Percentiles rank a stretch among this genome's conserved stretches.
Evolutionary conservation across 2,113 vertebrate species (phyloP).

Genomic region (Xenopus tropicalis): DNA sequence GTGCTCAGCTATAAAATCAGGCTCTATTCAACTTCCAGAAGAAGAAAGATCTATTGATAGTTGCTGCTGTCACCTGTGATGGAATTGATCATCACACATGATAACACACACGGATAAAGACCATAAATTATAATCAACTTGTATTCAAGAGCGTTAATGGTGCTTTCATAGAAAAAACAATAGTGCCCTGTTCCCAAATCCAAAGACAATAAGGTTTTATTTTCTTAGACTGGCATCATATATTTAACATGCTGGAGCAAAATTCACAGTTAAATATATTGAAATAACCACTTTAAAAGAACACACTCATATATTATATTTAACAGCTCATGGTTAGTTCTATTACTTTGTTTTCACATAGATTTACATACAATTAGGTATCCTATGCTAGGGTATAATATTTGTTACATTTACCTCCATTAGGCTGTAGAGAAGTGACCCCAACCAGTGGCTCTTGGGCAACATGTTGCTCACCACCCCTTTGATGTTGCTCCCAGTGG

Average conservation of each 20-base stretch:
- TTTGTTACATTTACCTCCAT: too few relatives aligned
- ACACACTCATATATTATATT: background rate
- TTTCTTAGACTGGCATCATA: slow-evolving; percentile 12
- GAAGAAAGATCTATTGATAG: slow-evolving; percentile 41
- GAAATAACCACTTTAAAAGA: background rate
- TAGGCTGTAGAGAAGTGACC: too few relatives aligned
- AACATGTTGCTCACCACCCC: too few relatives aligned
- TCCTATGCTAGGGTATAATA: too few relatives aligned
- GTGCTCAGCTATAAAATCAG: slow-evolving; percentile 42
- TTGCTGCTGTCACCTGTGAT: slow-evolving; percentile 44
- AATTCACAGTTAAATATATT: slow-evolving; percentile 7
- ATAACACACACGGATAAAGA: slow-evolving; percentile 34
- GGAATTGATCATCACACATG: slow-evolving; percentile 41
- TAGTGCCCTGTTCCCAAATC: slow-evolving; percentile 36
- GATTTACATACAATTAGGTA: too few relatives aligned
- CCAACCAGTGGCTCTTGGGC: too few relatives aligned
- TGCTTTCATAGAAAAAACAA: slow-evolving; percentile 38
- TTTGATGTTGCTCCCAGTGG: too few relatives aligned
- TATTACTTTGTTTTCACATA: too few relatives aligned
- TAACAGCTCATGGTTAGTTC: too few relatives aligned
- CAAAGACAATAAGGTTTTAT: slow-evolving; percentile 26
- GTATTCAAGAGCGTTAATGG: slow-evolving; percentile 44
- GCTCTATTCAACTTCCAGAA: slow-evolving; percentile 41
- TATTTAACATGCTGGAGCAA: background rate
- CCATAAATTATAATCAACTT: slow-evolving; percentile 44